Evolutionary conservation across 2,113 vertebrate genomes (phyloP), one percentile per base, ranked within the genome.

Genomic region (Stegastes partitus): DNA sequence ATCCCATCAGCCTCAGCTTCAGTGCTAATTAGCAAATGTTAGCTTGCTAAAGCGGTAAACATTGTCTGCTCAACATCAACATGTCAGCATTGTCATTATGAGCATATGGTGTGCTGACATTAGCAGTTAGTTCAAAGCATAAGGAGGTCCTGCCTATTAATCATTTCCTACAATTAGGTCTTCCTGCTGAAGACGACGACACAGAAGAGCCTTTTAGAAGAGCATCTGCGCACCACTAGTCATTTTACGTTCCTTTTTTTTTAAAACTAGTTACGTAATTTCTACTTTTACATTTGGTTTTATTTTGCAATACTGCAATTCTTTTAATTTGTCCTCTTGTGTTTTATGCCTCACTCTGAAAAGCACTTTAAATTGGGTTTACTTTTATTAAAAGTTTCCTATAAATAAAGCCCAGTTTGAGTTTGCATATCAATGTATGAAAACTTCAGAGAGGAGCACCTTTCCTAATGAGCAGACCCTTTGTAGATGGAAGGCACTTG

Each of bases 391-490:
- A 57, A 61, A 12, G 19, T 51, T 44, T 1, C 50, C 28, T 49
- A 14, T 68, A 45, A 71, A 79, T 80, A n/a, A 39, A 57, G 42
- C 71, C 22, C n/a, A 2, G 28, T 75, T 75, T 19, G 2, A 61
- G 66, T 81, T 28, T 70, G 55, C 59, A 79, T 76, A 55, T 70
- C 39, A 69, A 55, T 37, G 39, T 55, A 51, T 75, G 21, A 44
- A 65, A 63, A 28, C 63, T 39, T 68, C 39, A 70, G 55, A 68
- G 31, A 74, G 23, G 14, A 45, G 18, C n/a, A 14, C 49, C 12
- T 23, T 66, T 67, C 4, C 62, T 16, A 67, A 75, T 3, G 18
- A 37, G 18, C 54, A 3, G 4, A n/a, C 31, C 11, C 54, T 34
- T 31, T 34, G 21, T 4, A 54, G 15, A 69, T 45, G 16, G 51